These are phyloP conservation scores for Hemicentrotus pulcherrimus DNA, from an alignment of 35 echinoderm and acorn worm species.

Conservation along the genomic window DNA sequence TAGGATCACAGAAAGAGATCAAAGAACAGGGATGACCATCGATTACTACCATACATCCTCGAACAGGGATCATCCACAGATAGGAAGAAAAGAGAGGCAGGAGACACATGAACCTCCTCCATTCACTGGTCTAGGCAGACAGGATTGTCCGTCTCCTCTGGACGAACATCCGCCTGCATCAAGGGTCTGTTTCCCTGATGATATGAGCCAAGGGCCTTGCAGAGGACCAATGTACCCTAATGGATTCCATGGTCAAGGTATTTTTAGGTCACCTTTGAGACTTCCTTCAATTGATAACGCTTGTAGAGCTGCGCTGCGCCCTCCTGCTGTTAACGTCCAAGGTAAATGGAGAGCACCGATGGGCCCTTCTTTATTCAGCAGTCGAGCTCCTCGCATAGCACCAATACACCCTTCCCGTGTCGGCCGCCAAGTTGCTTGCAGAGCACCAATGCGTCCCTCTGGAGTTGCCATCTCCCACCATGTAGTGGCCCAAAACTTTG, in stretches of 20 bases:
- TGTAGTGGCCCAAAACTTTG: neutral
- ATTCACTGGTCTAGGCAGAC: neutral
- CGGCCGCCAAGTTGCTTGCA: neutral
- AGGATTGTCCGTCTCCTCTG: neutral
- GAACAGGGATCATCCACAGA: neutral
- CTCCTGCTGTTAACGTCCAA: neutral
- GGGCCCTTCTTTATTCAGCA: neutral
- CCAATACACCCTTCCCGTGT: neutral
- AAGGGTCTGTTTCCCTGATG: neutral
- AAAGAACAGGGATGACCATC: neutral
- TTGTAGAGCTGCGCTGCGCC: neutral
- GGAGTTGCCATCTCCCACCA: neutral
- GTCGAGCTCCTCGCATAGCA: neutral
- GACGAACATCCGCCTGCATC: neutral
- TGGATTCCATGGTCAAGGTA: neutral
- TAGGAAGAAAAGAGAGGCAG: neutral
- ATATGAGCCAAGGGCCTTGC: neutral
- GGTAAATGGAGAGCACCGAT: neutral
- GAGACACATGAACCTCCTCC: neutral
- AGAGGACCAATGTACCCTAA: neutral
- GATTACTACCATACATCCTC: neutral
- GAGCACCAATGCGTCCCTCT: neutral
- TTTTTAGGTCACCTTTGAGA: neutral
- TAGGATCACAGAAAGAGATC: neutral
- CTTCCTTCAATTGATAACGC: neutral